Conservation (phyloP, 2,888 invertebrate genomes). For the Vannuccia rotundouncinata region DNA sequence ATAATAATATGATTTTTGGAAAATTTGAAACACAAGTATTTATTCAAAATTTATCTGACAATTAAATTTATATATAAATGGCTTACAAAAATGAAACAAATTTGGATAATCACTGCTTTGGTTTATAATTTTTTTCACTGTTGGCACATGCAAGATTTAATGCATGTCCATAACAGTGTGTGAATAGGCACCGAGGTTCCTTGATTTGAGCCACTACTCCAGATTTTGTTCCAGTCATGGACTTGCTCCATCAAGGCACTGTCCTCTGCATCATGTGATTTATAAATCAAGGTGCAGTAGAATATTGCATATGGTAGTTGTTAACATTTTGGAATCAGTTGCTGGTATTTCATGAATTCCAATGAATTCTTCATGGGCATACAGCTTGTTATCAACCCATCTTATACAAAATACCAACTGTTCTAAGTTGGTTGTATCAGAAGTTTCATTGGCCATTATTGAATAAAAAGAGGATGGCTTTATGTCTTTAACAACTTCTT, state of each 20-base stretch:
- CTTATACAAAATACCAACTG: conserved; percentile 17
- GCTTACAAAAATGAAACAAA: no score
- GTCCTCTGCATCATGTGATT: not conserved
- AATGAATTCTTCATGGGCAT: conserved; percentile 15
- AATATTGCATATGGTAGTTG: not conserved
- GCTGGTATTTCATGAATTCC: conserved; percentile 13
- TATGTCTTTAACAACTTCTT: no score
- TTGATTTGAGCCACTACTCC: conserved; percentile 3
- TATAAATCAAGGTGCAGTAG: not conserved
- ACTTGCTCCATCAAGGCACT: no score
- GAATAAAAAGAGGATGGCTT: not conserved
- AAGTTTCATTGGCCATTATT: no score
- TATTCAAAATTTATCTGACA: no score
- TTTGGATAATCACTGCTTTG: no score
- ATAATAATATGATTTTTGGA: no score
- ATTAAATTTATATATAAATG: no score
- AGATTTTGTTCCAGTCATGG: not conserved
- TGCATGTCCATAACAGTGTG: conserved; percentile 16
- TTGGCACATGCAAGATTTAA: conserved; percentile 12
- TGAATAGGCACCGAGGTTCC: conserved; percentile 12
- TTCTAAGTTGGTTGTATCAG: no score
- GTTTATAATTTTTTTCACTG: conserved; percentile 4
- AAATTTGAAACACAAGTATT: no score
- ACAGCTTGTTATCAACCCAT: conserved; percentile 2
- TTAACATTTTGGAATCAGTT: conserved; percentile 9